Base-by-base conservation (phyloP, 2,888 invertebrate genomes). In the Cantharis nigra region DNA sequence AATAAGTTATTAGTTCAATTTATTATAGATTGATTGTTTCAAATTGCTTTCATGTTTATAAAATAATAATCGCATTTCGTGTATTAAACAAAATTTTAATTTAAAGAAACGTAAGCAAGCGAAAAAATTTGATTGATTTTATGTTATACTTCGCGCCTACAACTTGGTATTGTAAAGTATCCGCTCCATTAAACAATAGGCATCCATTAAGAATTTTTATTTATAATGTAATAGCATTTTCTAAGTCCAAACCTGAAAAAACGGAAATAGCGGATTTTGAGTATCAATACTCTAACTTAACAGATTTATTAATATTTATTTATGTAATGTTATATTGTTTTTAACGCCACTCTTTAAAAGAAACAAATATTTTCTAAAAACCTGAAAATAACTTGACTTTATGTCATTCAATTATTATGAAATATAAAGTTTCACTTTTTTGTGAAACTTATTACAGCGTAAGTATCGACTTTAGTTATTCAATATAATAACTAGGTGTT, bases 151-250 rank as follows among this genome's bases (percentile, higher is more conserved):
- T 78, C 71, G 63, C 74, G 30, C 72, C 72, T 75, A 72, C 70
- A 78, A 69, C 75, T 72, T 72, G 13, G 49, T 26, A 74, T 75
- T 70, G 70, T 76, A 71, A 78, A 78, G 75, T 78, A 76, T 78
- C 72, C 78, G 75, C 75, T 78, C 78, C 78, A 78, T 78, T 78
- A 49, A 49, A 49, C 49, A 49, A 49, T 49, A 78, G 73, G 72
- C 78, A 78, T 65, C 77, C 75, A 78, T 78, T 78, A 78, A 72
- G 73, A 73, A 78, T 78, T 78, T 78, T 78, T 78, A 78, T 78
- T 78, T 78, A 78, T 72, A 74, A 74, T 77, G 65, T 78, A 28
- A 63, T 65, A 71, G 33, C 11, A 63, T 64, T 70, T 33, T 64
- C 28, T 23, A 30, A 74, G 70, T 30, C 49, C 65, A 70, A 23